Evolutionary conservation across 2,888 invertebrate genomes (phyloP).

Genomic region (Neria commutata): DNA sequence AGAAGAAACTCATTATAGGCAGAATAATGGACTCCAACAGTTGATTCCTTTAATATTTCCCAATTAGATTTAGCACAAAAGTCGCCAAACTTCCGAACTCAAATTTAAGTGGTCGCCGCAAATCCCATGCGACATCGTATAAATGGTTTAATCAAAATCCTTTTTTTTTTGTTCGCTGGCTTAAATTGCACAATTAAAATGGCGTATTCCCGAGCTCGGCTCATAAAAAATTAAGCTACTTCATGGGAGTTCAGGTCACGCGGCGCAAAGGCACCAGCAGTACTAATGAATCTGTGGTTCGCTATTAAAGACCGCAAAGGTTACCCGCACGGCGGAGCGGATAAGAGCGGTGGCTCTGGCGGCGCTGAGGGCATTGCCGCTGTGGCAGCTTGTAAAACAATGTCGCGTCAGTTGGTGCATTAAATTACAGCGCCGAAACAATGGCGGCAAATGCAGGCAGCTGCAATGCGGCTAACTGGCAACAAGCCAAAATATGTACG

Average conservation of each 20-base stretch:
- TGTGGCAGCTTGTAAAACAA: background rate
- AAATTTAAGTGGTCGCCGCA: no score
- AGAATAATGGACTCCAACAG: no score
- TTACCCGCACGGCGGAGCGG: slow-evolving; percentile 16
- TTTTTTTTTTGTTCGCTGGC: no score
- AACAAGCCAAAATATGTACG: background rate
- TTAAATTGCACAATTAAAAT: no score
- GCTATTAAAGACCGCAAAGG: slow-evolving; percentile 26
- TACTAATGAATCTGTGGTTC: slow-evolving; percentile 30
- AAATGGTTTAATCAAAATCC: no score
- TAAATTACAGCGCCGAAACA: background rate
- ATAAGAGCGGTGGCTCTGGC: no score
- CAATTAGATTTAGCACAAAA: no score
- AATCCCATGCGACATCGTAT: no score
- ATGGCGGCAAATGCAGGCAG: slow-evolving; percentile 13
- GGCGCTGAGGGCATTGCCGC: background rate
- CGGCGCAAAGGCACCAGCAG: background rate
- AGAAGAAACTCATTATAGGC: no score
- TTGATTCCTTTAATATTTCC: no score
- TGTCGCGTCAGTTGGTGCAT: background rate
- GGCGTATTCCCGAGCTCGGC: background rate
- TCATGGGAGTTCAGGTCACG: background rate
- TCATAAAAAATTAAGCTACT: background rate
- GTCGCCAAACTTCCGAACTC: no score
- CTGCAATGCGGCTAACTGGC: slow-evolving; percentile 14